Evolutionary conservation across 2,113 vertebrate species (phyloP).

Genomic region (Zosterops hypoxanthus): DNA sequence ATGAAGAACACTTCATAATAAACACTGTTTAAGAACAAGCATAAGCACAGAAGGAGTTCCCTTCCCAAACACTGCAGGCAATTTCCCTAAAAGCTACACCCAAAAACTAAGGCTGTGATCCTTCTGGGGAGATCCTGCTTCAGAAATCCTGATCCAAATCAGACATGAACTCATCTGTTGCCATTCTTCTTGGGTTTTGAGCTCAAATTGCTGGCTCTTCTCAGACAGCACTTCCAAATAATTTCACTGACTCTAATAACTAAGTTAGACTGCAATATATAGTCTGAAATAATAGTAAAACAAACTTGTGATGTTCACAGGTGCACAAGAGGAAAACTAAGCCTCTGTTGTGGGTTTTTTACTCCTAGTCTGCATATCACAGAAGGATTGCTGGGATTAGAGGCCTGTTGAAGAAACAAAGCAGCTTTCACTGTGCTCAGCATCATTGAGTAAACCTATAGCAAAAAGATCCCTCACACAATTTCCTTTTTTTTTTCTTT

Average conservation of each 20-base stretch:
- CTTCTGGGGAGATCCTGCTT: not conserved
- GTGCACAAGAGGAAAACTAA: not conserved
- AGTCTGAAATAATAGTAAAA: not conserved
- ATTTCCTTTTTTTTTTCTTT: not conserved
- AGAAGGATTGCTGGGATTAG: not conserved
- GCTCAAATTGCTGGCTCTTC: not conserved
- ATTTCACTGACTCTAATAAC: not conserved
- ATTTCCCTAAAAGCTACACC: not conserved
- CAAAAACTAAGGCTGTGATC: not conserved
- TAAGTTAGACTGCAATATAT: not conserved
- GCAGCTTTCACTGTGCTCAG: not conserved
- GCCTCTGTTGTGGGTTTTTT: not conserved
- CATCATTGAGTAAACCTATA: not conserved
- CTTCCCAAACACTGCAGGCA: accelerated
- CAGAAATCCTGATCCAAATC: not conserved
- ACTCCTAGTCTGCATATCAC: not conserved
- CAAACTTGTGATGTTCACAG: not conserved
- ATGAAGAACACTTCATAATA: not conserved
- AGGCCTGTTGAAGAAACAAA: not conserved
- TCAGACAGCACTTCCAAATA: not conserved
- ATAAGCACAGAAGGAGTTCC: not conserved
- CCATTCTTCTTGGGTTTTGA: not conserved
- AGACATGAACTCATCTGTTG: not conserved
- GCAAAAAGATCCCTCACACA: not conserved
- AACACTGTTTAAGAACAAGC: not conserved